phyloP scores from a whole-genome alignment of 2,113 vertebrate species.

The Sialia sialis region DNA sequence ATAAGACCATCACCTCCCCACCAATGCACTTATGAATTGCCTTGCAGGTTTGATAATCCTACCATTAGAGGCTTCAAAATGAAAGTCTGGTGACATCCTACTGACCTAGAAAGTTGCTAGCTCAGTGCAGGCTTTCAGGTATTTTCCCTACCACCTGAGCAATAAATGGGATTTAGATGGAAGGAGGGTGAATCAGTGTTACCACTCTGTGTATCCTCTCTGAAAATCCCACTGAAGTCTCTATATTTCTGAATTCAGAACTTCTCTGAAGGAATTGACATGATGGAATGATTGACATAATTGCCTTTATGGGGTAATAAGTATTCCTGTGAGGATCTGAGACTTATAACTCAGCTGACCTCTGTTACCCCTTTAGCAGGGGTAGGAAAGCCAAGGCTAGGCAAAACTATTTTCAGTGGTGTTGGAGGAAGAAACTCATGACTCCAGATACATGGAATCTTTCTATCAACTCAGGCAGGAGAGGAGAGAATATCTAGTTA shows the following conservation, averaged over 20 bases:
- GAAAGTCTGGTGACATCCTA: not conserved
- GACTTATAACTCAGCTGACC: not conserved
- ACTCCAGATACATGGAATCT: not conserved
- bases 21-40: not conserved
- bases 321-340: not conserved
- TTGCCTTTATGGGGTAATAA: not conserved
- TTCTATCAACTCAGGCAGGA: not conserved
- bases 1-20: not conserved
- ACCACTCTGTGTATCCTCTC: not conserved
- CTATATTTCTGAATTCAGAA: not conserved
- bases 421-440: not conserved
- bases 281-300: not conserved
- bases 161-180: not conserved
- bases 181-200: not conserved
- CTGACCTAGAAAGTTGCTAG: not conserved
- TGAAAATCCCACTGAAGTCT: not conserved
- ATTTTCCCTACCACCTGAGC: not conserved
- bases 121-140: not conserved
- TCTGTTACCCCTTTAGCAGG: not conserved
- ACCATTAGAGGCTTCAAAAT: constrained; percentile 1
- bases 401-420: not conserved
- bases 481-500: not conserved
- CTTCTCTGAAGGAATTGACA: not conserved
- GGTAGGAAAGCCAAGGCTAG: not conserved
- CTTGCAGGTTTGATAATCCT: constrained; percentile 23